Base-by-base conservation (phyloP, 2,888 invertebrate genomes). In the Sinohyriopsis cumingii region DNA sequence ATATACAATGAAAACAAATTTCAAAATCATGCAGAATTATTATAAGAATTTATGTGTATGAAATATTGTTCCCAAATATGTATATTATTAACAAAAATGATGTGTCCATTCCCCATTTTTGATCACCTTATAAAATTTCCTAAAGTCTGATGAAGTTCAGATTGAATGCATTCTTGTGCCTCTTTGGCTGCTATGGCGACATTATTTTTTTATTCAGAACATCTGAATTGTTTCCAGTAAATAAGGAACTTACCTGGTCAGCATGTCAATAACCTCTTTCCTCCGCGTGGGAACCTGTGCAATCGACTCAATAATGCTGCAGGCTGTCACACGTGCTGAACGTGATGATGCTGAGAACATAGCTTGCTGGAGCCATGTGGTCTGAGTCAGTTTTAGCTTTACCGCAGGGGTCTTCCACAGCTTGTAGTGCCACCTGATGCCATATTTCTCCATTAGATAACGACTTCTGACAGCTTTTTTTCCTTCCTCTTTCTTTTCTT, bases 301-400 rank as follows among this genome's bases (percentile, higher is more conserved):
- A 60, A 97, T 92, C 3, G 95, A 94, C 88, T 95, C 95, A 25
- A 97, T 93, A 91, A 97, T 94, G 87, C 94, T 95, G 84, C 97
- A 97, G 18, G 96, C 95, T 55, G 96, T 94, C 90, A 96, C 95
- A 33, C 98, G 93, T 0, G 96, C 96, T 76, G 96, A 93, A 65
- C 96, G 93, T 0, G 97, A 97, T 87, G 96, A 95, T 0, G 95
- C 94, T 91, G 96, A 96, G 90, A 98, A 98, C 83, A 98, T 92
- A 12, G 97, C 95, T n/a, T 95, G 94, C 80, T 95, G 94, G 72
- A 98, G 91, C 98, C 98, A 98, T 0, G 94, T 94, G 59, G 94
- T 93, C 77, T 86, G 85, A 4, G 85, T 83, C 73, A 87, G 76
- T 45, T 79, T 77, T 62, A 86, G 71, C 12, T 80, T 77, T 55